Base-by-base conservation (phyloP, 1,140 invertebrate species). In the Lepeophtheirus salmonis region DNA sequence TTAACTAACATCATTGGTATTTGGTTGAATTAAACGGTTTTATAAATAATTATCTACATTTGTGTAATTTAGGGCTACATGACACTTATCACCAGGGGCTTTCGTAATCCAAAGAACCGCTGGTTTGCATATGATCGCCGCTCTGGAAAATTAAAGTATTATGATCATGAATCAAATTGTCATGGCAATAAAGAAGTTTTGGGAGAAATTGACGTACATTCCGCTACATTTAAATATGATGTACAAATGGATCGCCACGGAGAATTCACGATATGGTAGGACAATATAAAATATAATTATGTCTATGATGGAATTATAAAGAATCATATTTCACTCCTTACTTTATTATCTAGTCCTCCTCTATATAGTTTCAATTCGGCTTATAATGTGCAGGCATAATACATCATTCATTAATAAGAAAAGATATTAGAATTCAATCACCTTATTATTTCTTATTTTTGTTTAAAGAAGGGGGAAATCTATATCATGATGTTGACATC, bases 231-330 rank as follows among this genome's bases (percentile, higher is more conserved):
- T 22, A 20, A 41, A 17, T 53, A 53, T 21, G 50, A 53, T 23
- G 58, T 53, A 20, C 20, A 53, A 52, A 21, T 14, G 17, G 58
- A 60, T 41, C 16, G 20, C 2, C 12, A 24, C 21, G 50, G 60
- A 18, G 59, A 25, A 25, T 61, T 62, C 17, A 22, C 49, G 21
- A 60, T 60, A 21, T 61, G 50, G 23, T 61, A 50, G 25, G 24
- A n/a, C n/a, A n/a, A n/a, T n/a, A n/a, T n/a, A n/a, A n/a, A n/a
- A n/a, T n/a, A n/a, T n/a, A n/a, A n/a, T n/a, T n/a, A n/a, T n/a
- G n/a, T n/a, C n/a, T n/a, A n/a, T n/a, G n/a, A n/a, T n/a, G n/a
- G n/a, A n/a, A n/a, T n/a, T n/a, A n/a, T n/a, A n/a, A n/a, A n/a
- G n/a, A n/a, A n/a, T n/a, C n/a, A n/a, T n/a, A n/a, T n/a, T n/a